These are phyloP conservation scores for Hippocampus abdominalis DNA, from an alignment of 2,113 vertebrate genomes.

Conservation along the genomic window DNA sequence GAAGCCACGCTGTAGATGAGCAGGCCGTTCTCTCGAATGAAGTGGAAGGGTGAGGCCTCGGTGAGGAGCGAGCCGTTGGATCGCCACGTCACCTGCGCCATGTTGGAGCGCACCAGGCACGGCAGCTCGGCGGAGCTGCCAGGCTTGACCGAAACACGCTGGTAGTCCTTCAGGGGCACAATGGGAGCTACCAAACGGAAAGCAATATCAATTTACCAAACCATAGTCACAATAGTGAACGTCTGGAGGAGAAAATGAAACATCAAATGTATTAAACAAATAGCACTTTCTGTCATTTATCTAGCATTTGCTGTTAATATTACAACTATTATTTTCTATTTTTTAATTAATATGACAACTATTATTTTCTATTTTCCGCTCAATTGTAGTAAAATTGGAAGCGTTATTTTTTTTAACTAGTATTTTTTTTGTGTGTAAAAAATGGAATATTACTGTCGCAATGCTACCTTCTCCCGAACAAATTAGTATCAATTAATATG, in stretches of 20 bases:
- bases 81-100: slow-evolving; percentile 86
- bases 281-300: too few relatives aligned
- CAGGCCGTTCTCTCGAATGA: slow-evolving; percentile 76
- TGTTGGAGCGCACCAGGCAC: slow-evolving; percentile 84
- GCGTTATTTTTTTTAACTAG: too few relatives aligned
- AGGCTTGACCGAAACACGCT: slow-evolving; percentile 72
- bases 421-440: too few relatives aligned
- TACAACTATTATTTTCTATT: too few relatives aligned
- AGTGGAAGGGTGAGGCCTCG: slow-evolving; percentile 82
- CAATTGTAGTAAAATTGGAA: too few relatives aligned
- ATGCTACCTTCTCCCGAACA: too few relatives aligned
- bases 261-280: too few relatives aligned
- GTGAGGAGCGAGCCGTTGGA: slow-evolving; percentile 75
- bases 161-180: slow-evolving; percentile 44
- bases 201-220: neutral
- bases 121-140: slow-evolving; percentile 86
- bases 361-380: too few relatives aligned
- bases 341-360: too few relatives aligned
- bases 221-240: neutral
- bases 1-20: slow-evolving; percentile 88
- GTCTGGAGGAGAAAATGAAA: neutral
- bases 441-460: too few relatives aligned
- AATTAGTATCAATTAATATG: too few relatives aligned
- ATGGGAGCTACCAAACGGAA: slow-evolving; percentile 48
- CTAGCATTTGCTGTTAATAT: too few relatives aligned